Evolutionary conservation across 2,888 invertebrate genomes (phyloP).

Genomic region (Myathropa florea): DNA sequence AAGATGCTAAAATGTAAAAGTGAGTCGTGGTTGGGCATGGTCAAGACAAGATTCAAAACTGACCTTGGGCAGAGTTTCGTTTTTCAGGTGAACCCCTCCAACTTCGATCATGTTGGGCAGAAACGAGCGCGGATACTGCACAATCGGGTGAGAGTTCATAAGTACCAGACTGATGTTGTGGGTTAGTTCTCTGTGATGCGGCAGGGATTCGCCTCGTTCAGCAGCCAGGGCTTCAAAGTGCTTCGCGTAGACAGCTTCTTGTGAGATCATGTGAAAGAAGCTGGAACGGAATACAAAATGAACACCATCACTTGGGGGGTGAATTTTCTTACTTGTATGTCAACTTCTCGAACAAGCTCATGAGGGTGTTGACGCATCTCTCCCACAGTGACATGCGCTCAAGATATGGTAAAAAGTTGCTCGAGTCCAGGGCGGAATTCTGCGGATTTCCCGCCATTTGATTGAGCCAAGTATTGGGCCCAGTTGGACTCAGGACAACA

Average conservation of each 20-base stretch:
- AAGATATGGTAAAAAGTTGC: constrained; percentile 79
- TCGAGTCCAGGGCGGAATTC: constrained; percentile 81
- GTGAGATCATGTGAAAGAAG: constrained; percentile 79
- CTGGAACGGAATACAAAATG: constrained; percentile 71
- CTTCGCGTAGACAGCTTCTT: constrained; percentile 78
- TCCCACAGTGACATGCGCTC: constrained; percentile 81
- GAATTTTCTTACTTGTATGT: constrained; percentile 77
- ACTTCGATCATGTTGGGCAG: constrained; percentile 79
- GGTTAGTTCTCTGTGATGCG: constrained; percentile 78
- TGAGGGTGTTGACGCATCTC: constrained; percentile 80
- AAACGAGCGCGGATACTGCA: constrained; percentile 79
- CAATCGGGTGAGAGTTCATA: constrained; percentile 79
- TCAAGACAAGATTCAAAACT: background rate
- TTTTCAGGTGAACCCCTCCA: constrained; percentile 77
- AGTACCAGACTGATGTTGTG: constrained; percentile 79
- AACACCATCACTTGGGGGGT: background rate
- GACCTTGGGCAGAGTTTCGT: constrained; percentile 74
- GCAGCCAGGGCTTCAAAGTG: constrained; percentile 76
- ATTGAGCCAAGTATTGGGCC: constrained; percentile 81
- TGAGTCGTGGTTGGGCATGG: background rate
- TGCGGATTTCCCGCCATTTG: constrained; percentile 81
- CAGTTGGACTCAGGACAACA: constrained; percentile 80
- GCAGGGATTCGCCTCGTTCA: constrained; percentile 71
- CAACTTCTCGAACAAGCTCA: constrained; percentile 78
- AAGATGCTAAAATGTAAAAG: constrained; percentile 73